phyloP scores from a whole-genome alignment of 2,888 invertebrate genomes.

The Cephus sareptanus region DNA sequence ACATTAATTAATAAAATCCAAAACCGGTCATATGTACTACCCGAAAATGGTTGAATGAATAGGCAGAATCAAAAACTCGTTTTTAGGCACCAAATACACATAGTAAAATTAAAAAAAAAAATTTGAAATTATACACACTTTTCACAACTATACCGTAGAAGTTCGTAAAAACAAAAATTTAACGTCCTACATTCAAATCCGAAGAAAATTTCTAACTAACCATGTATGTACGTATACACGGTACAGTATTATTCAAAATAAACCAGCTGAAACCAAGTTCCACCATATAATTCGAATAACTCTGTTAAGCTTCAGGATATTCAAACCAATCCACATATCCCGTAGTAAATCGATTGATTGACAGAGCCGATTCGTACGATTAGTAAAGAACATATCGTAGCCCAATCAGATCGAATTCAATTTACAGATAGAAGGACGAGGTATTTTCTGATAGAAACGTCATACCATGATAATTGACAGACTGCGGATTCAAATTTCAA shows the following conservation, averaged over 20 bases:
- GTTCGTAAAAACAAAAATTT: too few species aligned
- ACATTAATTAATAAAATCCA: background rate
- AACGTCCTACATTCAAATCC: accelerated
- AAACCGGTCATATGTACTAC: background rate
- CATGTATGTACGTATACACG: background rate
- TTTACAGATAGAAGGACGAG: background rate
- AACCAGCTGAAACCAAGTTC: background rate
- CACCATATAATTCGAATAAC: background rate
- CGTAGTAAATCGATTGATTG: background rate
- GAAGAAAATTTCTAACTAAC: background rate
- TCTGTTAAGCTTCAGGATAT: background rate
- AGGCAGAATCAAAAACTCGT: background rate
- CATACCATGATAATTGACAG: background rate
- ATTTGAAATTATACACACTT: too few species aligned
- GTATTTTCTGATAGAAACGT: background rate
- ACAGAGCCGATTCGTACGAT: background rate
- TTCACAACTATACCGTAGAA: too few species aligned
- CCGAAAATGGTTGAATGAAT: background rate
- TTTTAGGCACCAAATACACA: background rate
- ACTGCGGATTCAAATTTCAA: background rate
- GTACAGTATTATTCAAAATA: background rate
- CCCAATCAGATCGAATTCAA: background rate
- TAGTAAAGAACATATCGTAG: background rate
- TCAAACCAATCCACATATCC: background rate
- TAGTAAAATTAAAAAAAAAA: too few species aligned